Evolutionary conservation across 2,113 vertebrate species (phyloP).

Genomic region (Gymnorhina tibicen): DNA sequence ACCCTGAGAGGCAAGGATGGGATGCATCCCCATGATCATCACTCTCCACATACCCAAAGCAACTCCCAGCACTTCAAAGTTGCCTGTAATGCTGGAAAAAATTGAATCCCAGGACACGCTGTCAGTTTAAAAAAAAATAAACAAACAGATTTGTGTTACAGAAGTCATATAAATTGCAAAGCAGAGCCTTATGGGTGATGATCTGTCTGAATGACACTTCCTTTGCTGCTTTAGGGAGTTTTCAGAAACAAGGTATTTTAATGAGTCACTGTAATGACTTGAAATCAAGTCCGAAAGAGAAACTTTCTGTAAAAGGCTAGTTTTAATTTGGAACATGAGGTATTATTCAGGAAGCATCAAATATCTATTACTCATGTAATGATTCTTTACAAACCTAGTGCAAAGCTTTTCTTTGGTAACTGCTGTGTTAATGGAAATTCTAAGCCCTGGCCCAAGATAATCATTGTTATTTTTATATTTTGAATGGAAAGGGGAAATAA

Average conservation of each 20-base stretch:
- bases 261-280: conserved; percentile 3
- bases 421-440: neutral
- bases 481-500: neutral
- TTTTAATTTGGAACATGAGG: neutral
- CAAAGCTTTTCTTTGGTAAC: neutral
- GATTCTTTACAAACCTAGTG: neutral
- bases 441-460: neutral
- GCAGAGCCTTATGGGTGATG: neutral
- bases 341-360: neutral
- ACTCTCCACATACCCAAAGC: neutral
- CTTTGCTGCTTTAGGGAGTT: neutral
- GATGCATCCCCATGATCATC: neutral
- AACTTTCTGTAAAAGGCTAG: neutral
- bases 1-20: fast-evolving
- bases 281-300: neutral
- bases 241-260: conserved; percentile 11
- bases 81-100: neutral
- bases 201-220: neutral
- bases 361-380: neutral
- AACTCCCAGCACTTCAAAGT: neutral
- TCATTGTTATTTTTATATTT: neutral
- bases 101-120: neutral
- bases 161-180: conserved; percentile 35
- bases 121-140: neutral
- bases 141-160: neutral